Evolutionary conservation across 1,140 invertebrate genomes (phyloP), one percentile per base, ranked within the genome.

Genomic region (Hycleus cichorii): DNA sequence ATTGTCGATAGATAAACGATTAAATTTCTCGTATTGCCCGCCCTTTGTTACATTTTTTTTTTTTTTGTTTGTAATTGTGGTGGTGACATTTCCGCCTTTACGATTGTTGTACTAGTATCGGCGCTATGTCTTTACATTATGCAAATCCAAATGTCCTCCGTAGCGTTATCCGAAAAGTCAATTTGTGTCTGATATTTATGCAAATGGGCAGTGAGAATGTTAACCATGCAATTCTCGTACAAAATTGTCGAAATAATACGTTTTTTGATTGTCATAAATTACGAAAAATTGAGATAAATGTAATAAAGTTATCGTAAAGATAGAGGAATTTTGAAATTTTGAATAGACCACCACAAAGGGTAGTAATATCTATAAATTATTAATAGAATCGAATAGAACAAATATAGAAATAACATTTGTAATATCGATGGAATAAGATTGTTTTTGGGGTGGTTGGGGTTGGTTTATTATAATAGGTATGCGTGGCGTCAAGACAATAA

Each of bases 401-500:
- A 32, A 32, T 5, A 32, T 5, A 32, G 32, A 32, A 32, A 32
- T 18, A 18, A 18, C 18, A 18, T 18, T 18, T 18, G 18, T 18
- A 18, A 18, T 18, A 18, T 18, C 18, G 18, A 18, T 18, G 18
- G 2, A 18, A 18, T 18, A 18, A 18, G 18, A 18, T 18, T 18
- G 1, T 18, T 18, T n/a, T 18, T 18, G 18, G 18, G 18, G 18
- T 18, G 18, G 18, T 18, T 18, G 18, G 18, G 18, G 18, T 18
- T 18, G 18, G 18, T 18, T 18, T 32, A 32, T 32, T 10, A 40
- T 43, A 32, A 40, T 11, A 44, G 43, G 55, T 54, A 48, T 59
- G 61, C 49, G 49, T 52, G 49, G 60, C 56, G 54, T 49, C 52
- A 45, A 32, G 40, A 57, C 58, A 63, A 60, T 65, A 60, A 63